phyloP scores from a whole-genome alignment of 2,797 vertebrate species.

The Pseudochaenichthys georgianus region DNA sequence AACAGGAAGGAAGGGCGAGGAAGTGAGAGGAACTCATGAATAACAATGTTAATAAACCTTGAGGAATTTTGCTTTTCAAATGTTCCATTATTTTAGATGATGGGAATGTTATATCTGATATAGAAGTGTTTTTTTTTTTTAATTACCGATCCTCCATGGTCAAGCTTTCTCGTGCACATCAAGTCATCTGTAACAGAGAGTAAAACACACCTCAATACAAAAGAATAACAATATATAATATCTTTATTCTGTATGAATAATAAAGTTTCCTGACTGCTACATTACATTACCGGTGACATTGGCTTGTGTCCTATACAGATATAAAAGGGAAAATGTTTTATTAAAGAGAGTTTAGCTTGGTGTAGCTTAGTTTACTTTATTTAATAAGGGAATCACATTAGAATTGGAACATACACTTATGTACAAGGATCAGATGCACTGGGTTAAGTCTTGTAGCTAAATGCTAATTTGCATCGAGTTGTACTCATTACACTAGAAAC shows the following conservation, averaged over 20 bases:
- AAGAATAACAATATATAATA: neutral
- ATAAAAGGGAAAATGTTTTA: neutral
- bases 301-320: constrained; percentile 7
- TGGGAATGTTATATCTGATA: neutral
- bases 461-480: too few relatives aligned
- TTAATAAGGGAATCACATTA: too few relatives aligned
- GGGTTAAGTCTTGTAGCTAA: too few relatives aligned
- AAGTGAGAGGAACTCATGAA: neutral
- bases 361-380: too few relatives aligned
- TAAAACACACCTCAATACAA: neutral
- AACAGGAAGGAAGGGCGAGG: neutral
- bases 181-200: constrained; percentile 4
- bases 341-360: neutral
- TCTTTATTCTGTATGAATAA: neutral
- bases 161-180: neutral
- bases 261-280: neutral
- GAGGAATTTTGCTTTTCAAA: neutral
- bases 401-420: too few relatives aligned
- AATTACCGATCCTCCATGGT: constrained; percentile 9
- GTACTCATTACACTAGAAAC: too few relatives aligned
- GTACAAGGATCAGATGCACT: too few relatives aligned
- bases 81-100: neutral
- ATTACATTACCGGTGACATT: constrained; percentile 5
- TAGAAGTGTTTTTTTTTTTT: neutral
- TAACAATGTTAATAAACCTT: neutral